phyloP scores from a whole-genome alignment of 2,888 invertebrate genomes.

The Cheilosia soror region DNA sequence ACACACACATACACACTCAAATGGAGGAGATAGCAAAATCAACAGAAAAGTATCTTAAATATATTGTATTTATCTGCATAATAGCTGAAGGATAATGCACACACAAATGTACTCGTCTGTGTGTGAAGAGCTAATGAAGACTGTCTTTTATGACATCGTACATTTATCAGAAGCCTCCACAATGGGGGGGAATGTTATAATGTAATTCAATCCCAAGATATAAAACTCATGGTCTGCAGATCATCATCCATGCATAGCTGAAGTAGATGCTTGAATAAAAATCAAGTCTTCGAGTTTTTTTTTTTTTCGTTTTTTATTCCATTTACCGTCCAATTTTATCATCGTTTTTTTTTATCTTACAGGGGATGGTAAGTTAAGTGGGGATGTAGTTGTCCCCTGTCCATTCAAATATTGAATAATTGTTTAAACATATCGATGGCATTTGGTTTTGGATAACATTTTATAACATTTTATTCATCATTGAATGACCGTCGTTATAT shows the following conservation, averaged over 20 bases:
- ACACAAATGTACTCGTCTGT: background rate
- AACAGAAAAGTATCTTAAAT: constrained; percentile 20
- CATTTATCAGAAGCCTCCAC: background rate
- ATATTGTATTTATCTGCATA: constrained; percentile 32
- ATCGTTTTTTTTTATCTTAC: constrained; percentile 6
- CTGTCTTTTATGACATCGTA: constrained; percentile 21
- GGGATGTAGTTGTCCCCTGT: background rate
- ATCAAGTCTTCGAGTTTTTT: constrained; percentile 23
- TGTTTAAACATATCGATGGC: constrained; percentile 21
- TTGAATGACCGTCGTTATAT: constrained; percentile 10
- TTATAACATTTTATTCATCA: constrained; percentile 10
- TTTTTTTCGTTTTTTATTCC: constrained; percentile 9
- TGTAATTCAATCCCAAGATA: background rate
- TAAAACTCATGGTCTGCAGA: constrained; percentile 45
- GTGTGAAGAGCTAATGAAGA: constrained; percentile 19
- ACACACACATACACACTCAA: constrained; percentile 10
- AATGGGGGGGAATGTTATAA: background rate
- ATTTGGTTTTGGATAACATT: background rate
- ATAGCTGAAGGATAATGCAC: constrained; percentile 30
- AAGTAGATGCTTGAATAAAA: constrained; percentile 47
- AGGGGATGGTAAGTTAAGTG: background rate
- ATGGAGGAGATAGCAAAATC: constrained; percentile 51
- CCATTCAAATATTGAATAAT: constrained; percentile 46
- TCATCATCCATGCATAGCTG: constrained; percentile 42
- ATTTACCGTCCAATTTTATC: constrained; percentile 12